Base-by-base conservation (phyloP, 2,797 vertebrate genomes). In the Petrocephalus sullivani region DNA sequence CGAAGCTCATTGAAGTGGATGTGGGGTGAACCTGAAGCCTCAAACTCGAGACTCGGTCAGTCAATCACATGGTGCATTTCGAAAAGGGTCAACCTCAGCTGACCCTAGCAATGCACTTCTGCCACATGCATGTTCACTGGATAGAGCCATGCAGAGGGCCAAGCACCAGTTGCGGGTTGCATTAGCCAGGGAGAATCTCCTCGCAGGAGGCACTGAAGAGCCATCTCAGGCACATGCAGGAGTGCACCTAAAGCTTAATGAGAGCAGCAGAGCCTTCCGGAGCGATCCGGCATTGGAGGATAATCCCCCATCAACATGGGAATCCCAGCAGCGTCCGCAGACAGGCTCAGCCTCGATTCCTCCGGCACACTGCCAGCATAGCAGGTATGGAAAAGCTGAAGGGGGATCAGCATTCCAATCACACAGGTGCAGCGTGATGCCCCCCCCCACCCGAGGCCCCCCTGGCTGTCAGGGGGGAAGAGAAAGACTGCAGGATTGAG, bases 401-500 rank as follows among this genome's bases (percentile, higher is more conserved):
- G 37, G 28, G 33, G 14, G 28, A 75, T 41, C 33, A 8, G 67
- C 33, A 75, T 41, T 75, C 67, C 67, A 75, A 19, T 75, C 67
- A 37, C 33, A 41, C 67, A 75, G 67, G 67, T 3, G 67, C 33
- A 14, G 67, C 67, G 14, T 41, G 33, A 75, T 75, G 33, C 67
- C 28, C 67, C 28, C 12, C 28, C 9, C 1, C 12, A 41, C 14
- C 8, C 33, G 12, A 41, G 67, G 33, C 67, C 67, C 67, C 33
- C 67, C 67, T 33, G 67, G 28, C 28, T 28, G 28, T 28, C 14
- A 28, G 67, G 16, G 67, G 28, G 67, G 67, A 75, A 23, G 46
- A 83, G 81, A 23, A 83, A 51, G 46, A 83, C 81, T n/a, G 81
- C 81, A 83, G 81, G 81, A 83, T 16, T 83, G 81, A 83, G 81